Conservation (phyloP, 2,113 vertebrate species). For the Carassius auratus region DNA sequence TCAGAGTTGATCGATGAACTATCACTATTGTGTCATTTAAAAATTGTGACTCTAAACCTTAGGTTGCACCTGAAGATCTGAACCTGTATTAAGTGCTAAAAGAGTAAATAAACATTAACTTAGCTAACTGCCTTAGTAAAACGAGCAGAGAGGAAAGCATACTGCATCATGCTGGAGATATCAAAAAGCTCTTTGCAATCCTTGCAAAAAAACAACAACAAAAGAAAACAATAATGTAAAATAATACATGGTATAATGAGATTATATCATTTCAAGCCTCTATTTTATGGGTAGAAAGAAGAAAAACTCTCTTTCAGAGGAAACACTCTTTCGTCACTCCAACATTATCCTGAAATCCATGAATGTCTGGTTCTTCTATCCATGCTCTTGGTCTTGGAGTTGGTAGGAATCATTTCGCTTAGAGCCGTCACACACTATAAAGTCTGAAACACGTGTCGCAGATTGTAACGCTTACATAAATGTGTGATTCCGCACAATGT, state of each 20-base stretch:
- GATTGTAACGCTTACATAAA: neutral
- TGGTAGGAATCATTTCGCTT: neutral
- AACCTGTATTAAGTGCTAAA: neutral
- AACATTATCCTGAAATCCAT: slow-evolving; percentile 4
- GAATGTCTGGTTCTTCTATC: slow-evolving; percentile 4
- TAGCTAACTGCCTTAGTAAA: neutral
- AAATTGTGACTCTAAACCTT: neutral
- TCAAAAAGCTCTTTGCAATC: neutral
- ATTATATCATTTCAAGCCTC: neutral
- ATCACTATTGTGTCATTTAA: neutral
- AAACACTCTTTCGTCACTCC: neutral
- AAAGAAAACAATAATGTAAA: neutral
- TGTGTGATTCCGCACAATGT: neutral
- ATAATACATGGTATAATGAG: neutral
- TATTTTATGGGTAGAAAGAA: neutral
- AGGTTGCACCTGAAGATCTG: neutral
- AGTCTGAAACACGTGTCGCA: neutral
- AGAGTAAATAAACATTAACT: neutral
- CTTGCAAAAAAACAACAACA: neutral
- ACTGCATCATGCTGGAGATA: neutral
- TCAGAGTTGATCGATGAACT: no score
- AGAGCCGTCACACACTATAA: neutral
- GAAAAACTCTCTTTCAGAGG: neutral
- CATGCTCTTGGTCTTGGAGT: neutral
- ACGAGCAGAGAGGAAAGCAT: neutral